Evolutionary conservation across 2,888 invertebrate genomes (phyloP).

Genomic region (Macrophya alboannulata): DNA sequence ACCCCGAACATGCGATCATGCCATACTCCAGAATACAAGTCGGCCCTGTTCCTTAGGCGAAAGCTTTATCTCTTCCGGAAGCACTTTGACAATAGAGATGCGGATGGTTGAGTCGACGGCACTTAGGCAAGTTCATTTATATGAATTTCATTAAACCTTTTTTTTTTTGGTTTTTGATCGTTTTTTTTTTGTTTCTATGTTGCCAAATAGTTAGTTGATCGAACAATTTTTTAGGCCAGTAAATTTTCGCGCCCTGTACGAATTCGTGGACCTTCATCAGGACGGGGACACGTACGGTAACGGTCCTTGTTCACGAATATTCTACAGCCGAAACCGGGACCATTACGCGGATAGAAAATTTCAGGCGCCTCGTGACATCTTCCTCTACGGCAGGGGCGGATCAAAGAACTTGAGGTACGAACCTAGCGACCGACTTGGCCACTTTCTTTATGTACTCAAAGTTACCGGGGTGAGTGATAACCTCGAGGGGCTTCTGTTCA

Average conservation of each 20-base stretch:
- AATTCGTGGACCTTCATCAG: slow-evolving; percentile 93
- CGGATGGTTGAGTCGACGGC: slow-evolving; percentile 92
- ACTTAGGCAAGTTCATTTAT: slow-evolving; percentile 84
- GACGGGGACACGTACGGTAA: slow-evolving; percentile 91
- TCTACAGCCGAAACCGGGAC: slow-evolving; percentile 85
- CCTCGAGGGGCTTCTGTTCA: slow-evolving; percentile 6
- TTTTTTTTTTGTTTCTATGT: neutral
- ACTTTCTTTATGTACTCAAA: slow-evolving; percentile 14
- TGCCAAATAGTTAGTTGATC: neutral
- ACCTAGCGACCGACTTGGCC: neutral
- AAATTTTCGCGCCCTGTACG: slow-evolving; percentile 92
- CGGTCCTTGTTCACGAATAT: slow-evolving; percentile 89
- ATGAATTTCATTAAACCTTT: neutral
- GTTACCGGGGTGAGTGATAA: neutral
- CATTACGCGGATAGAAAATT: slow-evolving; percentile 89
- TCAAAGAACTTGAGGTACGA: slow-evolving; percentile 89
- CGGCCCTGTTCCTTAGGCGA: slow-evolving; percentile 91
- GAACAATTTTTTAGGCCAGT: slow-evolving; percentile 84
- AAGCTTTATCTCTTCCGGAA: slow-evolving; percentile 92
- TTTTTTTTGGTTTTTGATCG: neutral
- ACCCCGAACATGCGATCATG: slow-evolving; percentile 92
- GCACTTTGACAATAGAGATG: slow-evolving; percentile 90
- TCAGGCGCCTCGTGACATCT: slow-evolving; percentile 91
- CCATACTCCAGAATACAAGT: slow-evolving; percentile 84
- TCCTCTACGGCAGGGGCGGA: slow-evolving; percentile 93